Conservation (phyloP, 2,888 invertebrate genomes). For the Willowsia nigromaculata region DNA sequence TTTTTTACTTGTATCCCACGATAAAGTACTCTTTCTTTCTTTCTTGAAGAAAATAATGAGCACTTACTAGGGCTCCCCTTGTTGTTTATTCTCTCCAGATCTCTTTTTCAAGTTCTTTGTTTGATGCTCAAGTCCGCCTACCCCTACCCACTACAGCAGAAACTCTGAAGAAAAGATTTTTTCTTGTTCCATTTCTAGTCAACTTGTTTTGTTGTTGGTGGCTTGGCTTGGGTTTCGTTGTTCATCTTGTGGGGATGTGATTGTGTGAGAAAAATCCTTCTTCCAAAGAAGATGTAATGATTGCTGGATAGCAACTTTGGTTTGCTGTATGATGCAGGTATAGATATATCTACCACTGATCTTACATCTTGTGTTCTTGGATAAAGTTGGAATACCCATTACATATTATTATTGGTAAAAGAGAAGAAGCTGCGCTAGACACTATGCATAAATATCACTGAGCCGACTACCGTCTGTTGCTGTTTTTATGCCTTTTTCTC, state of each 20-base stretch:
- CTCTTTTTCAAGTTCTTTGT: background rate
- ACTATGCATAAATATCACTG: background rate
- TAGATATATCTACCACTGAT: background rate
- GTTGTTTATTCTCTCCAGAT: background rate
- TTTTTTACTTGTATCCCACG: background rate
- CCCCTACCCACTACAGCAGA: background rate
- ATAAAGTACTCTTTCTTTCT: background rate
- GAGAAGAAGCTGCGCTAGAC: background rate
- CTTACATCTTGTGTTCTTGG: background rate
- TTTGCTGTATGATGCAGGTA: background rate
- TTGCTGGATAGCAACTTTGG: background rate
- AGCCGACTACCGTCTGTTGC: constrained; percentile 56
- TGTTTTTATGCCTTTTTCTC: constrained; percentile 20
- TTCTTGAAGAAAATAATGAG: constrained; percentile 4
- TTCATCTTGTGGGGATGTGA: background rate
- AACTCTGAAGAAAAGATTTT: background rate
- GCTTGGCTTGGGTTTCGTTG: background rate
- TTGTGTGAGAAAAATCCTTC: background rate
- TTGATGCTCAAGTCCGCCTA: constrained; percentile 1
- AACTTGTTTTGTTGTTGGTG: background rate
- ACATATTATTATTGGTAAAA: background rate
- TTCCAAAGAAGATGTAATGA: background rate
- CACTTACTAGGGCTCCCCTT: constrained; percentile 18
- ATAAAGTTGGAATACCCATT: background rate
- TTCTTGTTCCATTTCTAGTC: background rate